Base-by-base conservation (phyloP, 1,140 invertebrate species). In the Drosophila saltans region DNA sequence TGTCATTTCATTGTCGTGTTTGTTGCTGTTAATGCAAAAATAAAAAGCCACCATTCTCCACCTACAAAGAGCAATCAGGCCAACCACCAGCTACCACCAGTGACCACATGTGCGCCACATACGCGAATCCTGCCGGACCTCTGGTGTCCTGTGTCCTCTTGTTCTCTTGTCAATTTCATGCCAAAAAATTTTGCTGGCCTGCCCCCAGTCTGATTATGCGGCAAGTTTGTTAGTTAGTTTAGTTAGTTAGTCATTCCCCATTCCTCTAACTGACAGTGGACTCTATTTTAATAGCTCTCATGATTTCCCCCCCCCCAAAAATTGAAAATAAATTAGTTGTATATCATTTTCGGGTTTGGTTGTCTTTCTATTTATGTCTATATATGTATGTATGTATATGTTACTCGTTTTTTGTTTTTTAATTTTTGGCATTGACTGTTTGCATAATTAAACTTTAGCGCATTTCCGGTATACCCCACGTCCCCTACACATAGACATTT, bases 1-100 rank as follows among this genome's bases (percentile, higher is more conserved):
- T 91, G 89, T 91, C 89, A 91, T 82, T 91, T 91, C 75, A 89
- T 89, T 89, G 85, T 90, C 81, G 81, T 89, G 69, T 90, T 89
- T 89, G 84, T 88, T 88, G 84, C 85, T 88, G 84, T 88, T 88
- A 89, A 89, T 88, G 84, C 85, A 88, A 75, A 84, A 88, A 88
- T 89, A 88, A 88, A 88, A 83, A 88, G 76, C 84, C 84, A 62
- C 76, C 82, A 24, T 28, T 8, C 43, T 55, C 45, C 43, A 52
- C 21, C 24, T 4, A 61, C 10, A 24, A 11, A 40, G 24, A 21
- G 48, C 45, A 63, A 62, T 55, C 75, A 61, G 43, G 16, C 16
- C 75, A 61, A 39, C 26, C n/a, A 16, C 9, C 28, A 11, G 3
- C 52, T 33, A 63, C 24, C 68, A 52, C 33, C 72, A 73, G 52